These are phyloP conservation scores for Bradypus variegatus DNA, from an alignment of 2,797 vertebrate genomes.

Conservation along the genomic window DNA sequence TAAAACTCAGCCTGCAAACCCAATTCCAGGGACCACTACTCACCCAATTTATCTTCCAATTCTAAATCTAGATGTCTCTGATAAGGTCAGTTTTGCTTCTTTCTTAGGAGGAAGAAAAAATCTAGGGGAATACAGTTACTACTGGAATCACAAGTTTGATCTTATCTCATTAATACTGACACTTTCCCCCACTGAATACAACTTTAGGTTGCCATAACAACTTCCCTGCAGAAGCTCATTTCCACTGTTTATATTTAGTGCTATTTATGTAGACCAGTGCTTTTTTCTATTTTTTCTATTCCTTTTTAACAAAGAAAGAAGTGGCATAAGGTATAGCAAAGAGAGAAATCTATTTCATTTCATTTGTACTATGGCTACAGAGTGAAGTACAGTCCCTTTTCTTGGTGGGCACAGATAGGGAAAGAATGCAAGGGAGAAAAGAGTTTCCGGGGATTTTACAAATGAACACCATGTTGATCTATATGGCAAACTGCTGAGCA, in stretches of 20 bases:
- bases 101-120: slow-evolving; percentile 24
- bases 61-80: slow-evolving; percentile 17
- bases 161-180: background rate
- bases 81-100: slow-evolving; percentile 6
- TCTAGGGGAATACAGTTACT: slow-evolving; percentile 1
- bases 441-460: background rate
- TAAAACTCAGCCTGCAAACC: background rate
- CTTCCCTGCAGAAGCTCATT: background rate
- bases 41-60: background rate
- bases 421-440: background rate
- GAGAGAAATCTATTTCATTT: background rate
- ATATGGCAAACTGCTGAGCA: background rate
- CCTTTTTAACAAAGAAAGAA: slow-evolving; percentile 31
- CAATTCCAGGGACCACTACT: background rate
- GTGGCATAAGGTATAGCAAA: background rate
- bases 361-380: background rate
- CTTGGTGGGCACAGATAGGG: background rate
- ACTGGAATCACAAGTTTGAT: background rate
- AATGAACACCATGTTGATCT: background rate
- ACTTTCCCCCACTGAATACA: background rate
- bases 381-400: background rate
- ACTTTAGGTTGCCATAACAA: slow-evolving; percentile 17
- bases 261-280: background rate
- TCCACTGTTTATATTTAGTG: slow-evolving; percentile 27
- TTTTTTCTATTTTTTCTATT: background rate